Conservation (phyloP, 2,113 vertebrate species). For the Suncus etruscus region DNA sequence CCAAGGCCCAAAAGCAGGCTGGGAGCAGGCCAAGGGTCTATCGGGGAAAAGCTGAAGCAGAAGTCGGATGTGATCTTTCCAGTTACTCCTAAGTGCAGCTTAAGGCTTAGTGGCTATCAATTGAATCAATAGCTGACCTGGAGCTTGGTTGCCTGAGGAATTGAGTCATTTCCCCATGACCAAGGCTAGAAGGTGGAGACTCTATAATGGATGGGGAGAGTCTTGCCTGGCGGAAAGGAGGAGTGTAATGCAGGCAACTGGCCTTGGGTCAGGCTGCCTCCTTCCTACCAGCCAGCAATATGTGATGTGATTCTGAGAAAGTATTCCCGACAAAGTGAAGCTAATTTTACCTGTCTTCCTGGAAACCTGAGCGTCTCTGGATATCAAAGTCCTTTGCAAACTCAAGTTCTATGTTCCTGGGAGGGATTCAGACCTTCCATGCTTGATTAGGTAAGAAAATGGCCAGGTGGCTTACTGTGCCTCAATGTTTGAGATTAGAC, state of each 20-base stretch:
- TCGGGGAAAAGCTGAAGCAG: not conserved
- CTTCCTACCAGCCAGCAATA: not conserved
- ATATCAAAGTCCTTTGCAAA: not conserved
- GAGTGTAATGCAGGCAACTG: not conserved
- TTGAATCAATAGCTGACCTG: slow-evolving; percentile 58
- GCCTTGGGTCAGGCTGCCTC: slow-evolving; percentile 18
- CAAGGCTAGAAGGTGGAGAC: slow-evolving; percentile 3
- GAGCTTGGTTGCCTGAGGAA: not conserved
- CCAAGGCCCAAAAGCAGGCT: not conserved
- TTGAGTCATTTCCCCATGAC: not conserved
- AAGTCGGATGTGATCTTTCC: slow-evolving; percentile 3
- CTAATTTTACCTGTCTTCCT: not conserved
- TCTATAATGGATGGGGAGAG: slow-evolving; percentile 6
- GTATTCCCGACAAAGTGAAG: not conserved
- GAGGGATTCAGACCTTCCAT: not conserved
- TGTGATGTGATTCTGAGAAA: not conserved
- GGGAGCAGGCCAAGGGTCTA: not conserved
- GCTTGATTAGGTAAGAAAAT: not conserved
- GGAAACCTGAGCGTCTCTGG: not conserved
- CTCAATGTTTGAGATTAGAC: not conserved
- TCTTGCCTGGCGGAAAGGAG: not conserved
- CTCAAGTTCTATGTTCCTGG: not conserved
- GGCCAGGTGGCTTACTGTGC: not conserved
- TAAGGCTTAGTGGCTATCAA: not conserved
- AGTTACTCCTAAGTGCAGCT: slow-evolving; percentile 47